A percentile compares a stretch with the other conserved stretches of the same genome.
These are phyloP conservation scores for Goniozus legneri DNA, from an alignment of 1,140 invertebrate species.

Conservation along the genomic window DNA sequence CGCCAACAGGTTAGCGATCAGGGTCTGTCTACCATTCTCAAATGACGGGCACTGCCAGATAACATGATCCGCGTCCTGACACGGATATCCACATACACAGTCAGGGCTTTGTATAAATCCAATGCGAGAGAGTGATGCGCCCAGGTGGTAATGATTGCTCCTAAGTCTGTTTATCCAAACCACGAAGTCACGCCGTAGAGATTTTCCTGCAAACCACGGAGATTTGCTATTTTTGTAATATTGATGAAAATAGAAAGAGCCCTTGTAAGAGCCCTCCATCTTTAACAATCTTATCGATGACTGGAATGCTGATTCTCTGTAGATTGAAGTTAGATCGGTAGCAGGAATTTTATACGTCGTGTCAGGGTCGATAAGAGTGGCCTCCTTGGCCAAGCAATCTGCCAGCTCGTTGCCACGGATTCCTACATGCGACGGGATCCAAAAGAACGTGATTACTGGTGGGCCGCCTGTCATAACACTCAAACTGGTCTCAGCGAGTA, in stretches of 20 bases:
- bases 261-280: not conserved
- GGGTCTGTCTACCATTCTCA: too few species aligned
- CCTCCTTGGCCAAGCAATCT: not conserved
- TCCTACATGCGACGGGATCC: too few species aligned
- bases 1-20: too few species aligned
- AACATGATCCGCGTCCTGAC: too few species aligned
- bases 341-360: not conserved
- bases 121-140: not conserved
- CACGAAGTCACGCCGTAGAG: not conserved
- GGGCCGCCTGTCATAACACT: too few species aligned
- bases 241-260: not conserved
- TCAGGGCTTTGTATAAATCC: not conserved
- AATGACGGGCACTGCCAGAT: too few species aligned
- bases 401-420: not conserved
- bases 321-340: not conserved
- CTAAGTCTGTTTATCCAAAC: not conserved
- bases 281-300: not conserved
- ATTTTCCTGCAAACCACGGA: not conserved
- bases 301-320: not conserved
- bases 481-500: not conserved
- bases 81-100: not conserved
- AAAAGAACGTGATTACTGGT: too few species aligned
- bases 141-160: not conserved
- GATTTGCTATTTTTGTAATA: not conserved
- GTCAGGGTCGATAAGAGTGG: not conserved